Conservation (phyloP, 2,113 vertebrate genomes). For the Bubalus kerabau region DNA sequence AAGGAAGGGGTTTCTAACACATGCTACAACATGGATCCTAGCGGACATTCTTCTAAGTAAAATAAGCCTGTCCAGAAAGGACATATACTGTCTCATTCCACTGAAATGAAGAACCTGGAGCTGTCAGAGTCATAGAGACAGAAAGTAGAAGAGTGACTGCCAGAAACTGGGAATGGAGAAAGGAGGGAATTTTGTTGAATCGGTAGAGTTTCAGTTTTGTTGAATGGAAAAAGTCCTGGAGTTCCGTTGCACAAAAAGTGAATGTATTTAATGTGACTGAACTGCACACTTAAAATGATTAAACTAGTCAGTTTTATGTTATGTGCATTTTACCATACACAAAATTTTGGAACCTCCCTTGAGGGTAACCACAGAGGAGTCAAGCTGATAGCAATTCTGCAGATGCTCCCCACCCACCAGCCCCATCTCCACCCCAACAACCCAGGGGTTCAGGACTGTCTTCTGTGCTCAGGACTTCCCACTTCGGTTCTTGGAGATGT, state of each 20-base stretch:
- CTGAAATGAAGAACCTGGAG: not conserved
- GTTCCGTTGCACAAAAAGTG: not conserved
- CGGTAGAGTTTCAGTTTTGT: not conserved
- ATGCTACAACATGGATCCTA: not conserved
- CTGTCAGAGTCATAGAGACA: not conserved
- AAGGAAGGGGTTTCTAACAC: not conserved
- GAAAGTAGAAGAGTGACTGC: not conserved
- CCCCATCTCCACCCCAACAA: not conserved
- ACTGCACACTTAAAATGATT: not conserved
- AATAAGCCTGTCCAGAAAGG: not conserved
- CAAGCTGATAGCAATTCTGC: not conserved
- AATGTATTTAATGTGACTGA: not conserved
- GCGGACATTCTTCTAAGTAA: not conserved
- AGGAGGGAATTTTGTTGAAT: not conserved
- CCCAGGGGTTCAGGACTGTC: not conserved
- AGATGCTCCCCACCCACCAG: accelerated
- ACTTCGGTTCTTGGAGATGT: not conserved
- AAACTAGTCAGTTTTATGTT: not conserved
- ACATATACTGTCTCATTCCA: not conserved
- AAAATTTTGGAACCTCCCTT: not conserved
- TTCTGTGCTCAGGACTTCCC: not conserved
- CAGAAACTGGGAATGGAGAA: not conserved
- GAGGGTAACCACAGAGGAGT: not conserved
- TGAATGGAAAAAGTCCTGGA: not conserved
- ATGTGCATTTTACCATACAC: not conserved